These are phyloP conservation scores for Odocoileus virginianus DNA, from an alignment of 2,113 vertebrate species.

Conservation along the genomic window DNA sequence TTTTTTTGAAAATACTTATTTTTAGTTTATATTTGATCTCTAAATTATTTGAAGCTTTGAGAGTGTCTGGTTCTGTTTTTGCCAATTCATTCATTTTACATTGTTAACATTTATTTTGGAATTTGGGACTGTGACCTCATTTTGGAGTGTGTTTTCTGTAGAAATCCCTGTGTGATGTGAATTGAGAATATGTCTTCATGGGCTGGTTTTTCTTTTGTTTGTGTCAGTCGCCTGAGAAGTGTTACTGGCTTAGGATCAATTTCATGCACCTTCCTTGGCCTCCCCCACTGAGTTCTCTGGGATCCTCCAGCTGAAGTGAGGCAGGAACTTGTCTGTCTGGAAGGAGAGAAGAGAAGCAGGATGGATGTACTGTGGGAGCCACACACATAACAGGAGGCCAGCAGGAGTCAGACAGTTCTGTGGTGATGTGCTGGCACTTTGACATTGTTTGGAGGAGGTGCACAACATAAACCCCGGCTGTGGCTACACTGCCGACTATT, in stretches of 20 bases:
- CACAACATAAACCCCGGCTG: background rate
- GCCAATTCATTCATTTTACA: background rate
- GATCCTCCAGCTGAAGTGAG: background rate
- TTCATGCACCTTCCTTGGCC: background rate
- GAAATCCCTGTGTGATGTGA: background rate
- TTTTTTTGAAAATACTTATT: background rate
- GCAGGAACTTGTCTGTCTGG: background rate
- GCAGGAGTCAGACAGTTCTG: background rate
- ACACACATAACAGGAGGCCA: background rate
- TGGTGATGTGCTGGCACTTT: no score
- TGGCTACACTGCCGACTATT: background rate
- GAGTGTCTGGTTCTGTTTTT: background rate
- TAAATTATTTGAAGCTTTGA: background rate
- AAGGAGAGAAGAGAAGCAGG: background rate
- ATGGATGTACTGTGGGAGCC: background rate
- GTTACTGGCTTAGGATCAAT: background rate
- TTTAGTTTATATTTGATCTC: background rate
- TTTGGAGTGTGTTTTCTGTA: background rate
- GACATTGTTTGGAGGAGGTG: background rate
- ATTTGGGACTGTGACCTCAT: background rate
- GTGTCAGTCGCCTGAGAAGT: background rate
- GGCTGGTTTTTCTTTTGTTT: background rate
- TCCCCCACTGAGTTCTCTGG: background rate
- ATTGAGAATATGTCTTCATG: background rate
- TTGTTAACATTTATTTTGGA: background rate